These are phyloP conservation scores for Corythaeola cristata DNA, from an alignment of 2,113 vertebrate genomes.

Conservation along the genomic window DNA sequence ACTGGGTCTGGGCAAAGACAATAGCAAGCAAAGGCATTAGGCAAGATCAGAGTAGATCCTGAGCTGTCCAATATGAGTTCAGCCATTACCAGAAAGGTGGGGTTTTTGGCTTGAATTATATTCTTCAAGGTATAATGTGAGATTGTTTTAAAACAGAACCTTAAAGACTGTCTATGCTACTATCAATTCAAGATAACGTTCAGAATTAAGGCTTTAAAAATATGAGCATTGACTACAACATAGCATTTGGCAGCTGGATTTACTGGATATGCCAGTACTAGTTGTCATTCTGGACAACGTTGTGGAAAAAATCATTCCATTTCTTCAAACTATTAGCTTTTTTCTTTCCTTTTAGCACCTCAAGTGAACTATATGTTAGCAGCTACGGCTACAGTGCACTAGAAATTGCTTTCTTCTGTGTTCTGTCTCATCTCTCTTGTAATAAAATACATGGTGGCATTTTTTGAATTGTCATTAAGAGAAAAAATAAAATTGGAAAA, in stretches of 20 bases:
- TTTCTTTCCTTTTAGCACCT: background rate
- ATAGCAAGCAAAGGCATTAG: background rate
- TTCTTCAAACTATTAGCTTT: background rate
- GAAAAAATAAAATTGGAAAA: background rate
- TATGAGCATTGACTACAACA: background rate
- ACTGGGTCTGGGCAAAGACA: background rate
- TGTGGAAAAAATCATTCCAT: background rate
- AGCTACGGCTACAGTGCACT: background rate
- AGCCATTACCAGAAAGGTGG: background rate
- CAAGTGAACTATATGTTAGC: background rate
- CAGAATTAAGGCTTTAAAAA: background rate
- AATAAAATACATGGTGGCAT: background rate
- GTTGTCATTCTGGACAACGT: background rate
- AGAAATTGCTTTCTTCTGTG: background rate
- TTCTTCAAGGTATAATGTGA: background rate
- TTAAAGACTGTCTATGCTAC: background rate
- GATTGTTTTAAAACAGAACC: background rate
- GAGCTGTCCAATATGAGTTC: background rate
- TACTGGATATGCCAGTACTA: background rate
- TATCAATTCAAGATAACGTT: background rate
- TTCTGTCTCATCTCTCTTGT: background rate
- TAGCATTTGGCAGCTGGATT: background rate
- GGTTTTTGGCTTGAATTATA: background rate
- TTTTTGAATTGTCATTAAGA: background rate
- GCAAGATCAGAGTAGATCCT: background rate